Percentiles rank a stretch among this genome's conserved stretches.
These are phyloP conservation scores for Nomada fabriciana DNA, from an alignment of 2,888 invertebrate genomes.

Conservation along the genomic window DNA sequence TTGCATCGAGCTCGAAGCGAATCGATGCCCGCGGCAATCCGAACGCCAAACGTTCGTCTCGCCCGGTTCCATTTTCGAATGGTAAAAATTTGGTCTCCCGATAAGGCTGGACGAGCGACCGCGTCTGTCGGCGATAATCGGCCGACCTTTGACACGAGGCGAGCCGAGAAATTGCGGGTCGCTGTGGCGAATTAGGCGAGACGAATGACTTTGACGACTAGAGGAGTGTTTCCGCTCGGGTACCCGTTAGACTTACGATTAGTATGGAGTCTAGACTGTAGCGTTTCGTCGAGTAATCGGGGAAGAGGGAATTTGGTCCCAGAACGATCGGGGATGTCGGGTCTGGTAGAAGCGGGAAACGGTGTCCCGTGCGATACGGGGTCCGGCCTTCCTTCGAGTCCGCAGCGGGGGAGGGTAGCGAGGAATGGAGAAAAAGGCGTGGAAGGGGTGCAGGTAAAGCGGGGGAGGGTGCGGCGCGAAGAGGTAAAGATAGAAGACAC, in stretches of 20 bases:
- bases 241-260: too few relatives aligned
- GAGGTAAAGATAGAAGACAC: conserved; percentile 59
- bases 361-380: conserved; percentile 51
- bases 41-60: neutral
- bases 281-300: too few relatives aligned
- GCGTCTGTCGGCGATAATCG: conserved; percentile 22
- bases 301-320: too few relatives aligned
- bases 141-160: conserved; percentile 42
- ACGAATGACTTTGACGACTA: conserved; percentile 3
- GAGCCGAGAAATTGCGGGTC: conserved; percentile 14
- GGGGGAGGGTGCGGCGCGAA: neutral
- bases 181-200: conserved; percentile 43
- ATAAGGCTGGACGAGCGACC: conserved; percentile 30
- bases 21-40: neutral
- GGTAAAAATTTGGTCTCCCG: conserved; percentile 18
- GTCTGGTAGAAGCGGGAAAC: conserved; percentile 8
- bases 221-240: neutral
- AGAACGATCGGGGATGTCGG: neutral
- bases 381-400: neutral
- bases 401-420: conserved; percentile 2
- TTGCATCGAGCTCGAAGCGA: neutral
- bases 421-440: neutral
- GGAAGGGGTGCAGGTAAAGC: too few relatives aligned
- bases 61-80: neutral
- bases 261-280: too few relatives aligned